These are phyloP conservation scores for Baryphthengus martii DNA, from an alignment of 2,113 vertebrate genomes.

Conservation along the genomic window DNA sequence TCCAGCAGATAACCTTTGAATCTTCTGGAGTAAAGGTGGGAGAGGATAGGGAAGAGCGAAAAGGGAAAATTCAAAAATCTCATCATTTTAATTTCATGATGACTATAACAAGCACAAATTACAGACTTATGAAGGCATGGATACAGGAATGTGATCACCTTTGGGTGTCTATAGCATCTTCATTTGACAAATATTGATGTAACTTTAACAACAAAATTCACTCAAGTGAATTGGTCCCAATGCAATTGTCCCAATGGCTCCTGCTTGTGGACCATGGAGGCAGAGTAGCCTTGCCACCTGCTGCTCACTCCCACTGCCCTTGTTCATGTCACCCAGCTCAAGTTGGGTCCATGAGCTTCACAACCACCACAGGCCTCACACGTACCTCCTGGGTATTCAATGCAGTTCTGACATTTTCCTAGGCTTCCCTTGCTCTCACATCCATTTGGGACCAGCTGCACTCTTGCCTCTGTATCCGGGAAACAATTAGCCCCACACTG, in stretches of 20 bases:
- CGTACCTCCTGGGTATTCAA: not conserved
- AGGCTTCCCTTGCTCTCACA: not conserved
- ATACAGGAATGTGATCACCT: not conserved
- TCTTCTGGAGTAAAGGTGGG: not conserved
- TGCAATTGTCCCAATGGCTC: rapidly evolving
- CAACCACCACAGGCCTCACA: rapidly evolving
- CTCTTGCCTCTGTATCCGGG: rapidly evolving
- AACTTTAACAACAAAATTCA: not conserved
- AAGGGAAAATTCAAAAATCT: no score
- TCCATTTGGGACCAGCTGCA: not conserved
- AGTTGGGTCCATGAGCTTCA: rapidly evolving
- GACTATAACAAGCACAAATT: not conserved
- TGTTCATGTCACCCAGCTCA: rapidly evolving
- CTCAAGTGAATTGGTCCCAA: rapidly evolving
- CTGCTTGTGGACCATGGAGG: not conserved
- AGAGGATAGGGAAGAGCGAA: no score
- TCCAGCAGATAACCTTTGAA: not conserved
- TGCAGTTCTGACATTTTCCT: not conserved
- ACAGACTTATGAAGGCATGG: no score
- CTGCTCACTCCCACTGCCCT: rapidly evolving
- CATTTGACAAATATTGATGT: not conserved
- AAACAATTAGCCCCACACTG: not conserved
- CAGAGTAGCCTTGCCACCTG: not conserved
- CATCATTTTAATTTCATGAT: not conserved
- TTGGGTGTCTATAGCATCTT: not conserved